phyloP scores from a whole-genome alignment of 30 jellyfish, hydroid and myxozoan species.

The Rhopilema esculentum region DNA sequence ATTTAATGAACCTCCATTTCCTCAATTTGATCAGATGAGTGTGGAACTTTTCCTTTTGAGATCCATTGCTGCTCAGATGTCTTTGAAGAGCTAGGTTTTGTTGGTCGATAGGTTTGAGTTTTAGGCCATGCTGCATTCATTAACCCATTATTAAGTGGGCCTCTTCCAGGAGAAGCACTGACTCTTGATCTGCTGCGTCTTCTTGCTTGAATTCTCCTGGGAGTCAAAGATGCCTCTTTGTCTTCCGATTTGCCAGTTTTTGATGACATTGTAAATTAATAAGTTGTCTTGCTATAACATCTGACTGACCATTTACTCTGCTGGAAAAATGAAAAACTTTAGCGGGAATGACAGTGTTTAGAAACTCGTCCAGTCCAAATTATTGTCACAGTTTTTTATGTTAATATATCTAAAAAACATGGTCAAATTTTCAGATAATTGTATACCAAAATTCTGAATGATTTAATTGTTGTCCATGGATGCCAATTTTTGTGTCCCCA shows the following conservation, averaged over 20 bases:
- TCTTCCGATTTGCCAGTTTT: not conserved
- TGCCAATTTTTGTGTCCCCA: too few species aligned
- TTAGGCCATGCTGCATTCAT: slow-evolving; percentile 97
- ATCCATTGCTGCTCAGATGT: slow-evolving; percentile 16
- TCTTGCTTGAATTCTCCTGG: slow-evolving; percentile 40
- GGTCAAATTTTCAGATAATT: too few species aligned
- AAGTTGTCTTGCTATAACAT: not conserved
- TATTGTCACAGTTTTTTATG: too few species aligned
- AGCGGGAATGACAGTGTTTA: too few species aligned
- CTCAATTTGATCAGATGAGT: slow-evolving; percentile 45
- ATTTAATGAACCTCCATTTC: slow-evolving; percentile 67
- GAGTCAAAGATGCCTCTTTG: slow-evolving; percentile 25
- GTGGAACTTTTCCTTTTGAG: not conserved
- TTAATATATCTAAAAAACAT: too few species aligned
- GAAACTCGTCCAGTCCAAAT: too few species aligned
- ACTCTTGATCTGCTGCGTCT: slow-evolving; percentile 65
- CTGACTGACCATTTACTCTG: not conserved
- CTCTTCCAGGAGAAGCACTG: slow-evolving; percentile 74
- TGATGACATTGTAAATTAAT: slow-evolving; percentile 8
- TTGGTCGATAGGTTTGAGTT: slow-evolving; percentile 56
- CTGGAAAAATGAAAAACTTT: too few species aligned
- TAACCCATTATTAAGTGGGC: slow-evolving; percentile 72
- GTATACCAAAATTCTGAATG: too few species aligned
- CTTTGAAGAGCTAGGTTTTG: not conserved
- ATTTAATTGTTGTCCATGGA: too few species aligned